Conservation (phyloP, 2,888 invertebrate genomes). For the Apotomis turbidana region DNA sequence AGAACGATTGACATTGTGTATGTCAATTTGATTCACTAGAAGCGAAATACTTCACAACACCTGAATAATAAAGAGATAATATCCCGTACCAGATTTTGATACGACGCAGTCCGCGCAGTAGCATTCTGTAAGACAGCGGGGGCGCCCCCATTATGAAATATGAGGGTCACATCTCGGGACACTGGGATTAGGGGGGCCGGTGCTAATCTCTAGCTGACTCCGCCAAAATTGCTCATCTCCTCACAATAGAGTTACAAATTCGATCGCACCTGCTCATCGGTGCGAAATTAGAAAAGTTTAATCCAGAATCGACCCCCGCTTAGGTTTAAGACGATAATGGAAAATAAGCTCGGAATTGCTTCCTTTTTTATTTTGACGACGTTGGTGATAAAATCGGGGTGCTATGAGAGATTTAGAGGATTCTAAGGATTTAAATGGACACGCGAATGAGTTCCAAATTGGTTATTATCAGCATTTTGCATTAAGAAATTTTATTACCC, state of each 20-base stretch:
- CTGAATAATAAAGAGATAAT: conserved; percentile 7
- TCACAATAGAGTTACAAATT: conserved; percentile 62
- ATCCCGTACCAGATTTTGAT: conserved; percentile 18
- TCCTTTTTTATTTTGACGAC: conserved; percentile 35
- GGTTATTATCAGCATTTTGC: neutral
- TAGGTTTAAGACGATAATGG: conserved; percentile 48
- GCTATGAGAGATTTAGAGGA: conserved; percentile 19
- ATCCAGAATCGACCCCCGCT: conserved; percentile 52
- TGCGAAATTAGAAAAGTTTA: conserved; percentile 64
- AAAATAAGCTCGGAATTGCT: conserved; percentile 42
- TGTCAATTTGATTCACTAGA: too few species aligned
- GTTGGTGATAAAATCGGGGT: conserved; percentile 23
- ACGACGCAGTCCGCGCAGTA: conserved; percentile 14
- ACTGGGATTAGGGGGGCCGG: conserved; percentile 63
- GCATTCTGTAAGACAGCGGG: conserved; percentile 23
- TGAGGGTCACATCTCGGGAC: conserved; percentile 65
- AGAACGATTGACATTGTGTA: too few species aligned
- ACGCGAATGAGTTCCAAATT: neutral
- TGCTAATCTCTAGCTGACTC: conserved; percentile 69
- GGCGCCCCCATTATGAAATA: conserved; percentile 68
- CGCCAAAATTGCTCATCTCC: conserved; percentile 64
- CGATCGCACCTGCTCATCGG: conserved; percentile 57
- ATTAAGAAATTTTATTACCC: neutral
- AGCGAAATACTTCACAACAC: neutral
- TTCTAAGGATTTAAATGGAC: conserved; percentile 12